Conservation (phyloP, 2,113 vertebrate genomes). For the Cyphomyrus plagiostoma region DNA sequence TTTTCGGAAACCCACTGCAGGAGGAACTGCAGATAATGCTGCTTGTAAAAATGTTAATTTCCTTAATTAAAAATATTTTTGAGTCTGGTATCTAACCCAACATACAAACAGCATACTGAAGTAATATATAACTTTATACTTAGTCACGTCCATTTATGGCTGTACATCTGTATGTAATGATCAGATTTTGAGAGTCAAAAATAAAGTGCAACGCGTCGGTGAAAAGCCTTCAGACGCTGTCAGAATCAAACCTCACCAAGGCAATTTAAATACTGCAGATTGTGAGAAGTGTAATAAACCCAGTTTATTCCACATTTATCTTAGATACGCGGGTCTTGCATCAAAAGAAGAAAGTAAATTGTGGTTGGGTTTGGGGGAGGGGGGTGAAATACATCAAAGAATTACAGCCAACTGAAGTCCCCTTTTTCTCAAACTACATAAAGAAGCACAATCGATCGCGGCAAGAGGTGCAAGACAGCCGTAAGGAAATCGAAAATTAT, state of each 20-base stretch:
- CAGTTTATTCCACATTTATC: neutral
- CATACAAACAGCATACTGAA: conserved; percentile 21
- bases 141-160: neutral
- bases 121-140: conserved; percentile 13
- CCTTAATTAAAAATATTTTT: conserved; percentile 15
- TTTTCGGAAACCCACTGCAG: conserved; percentile 20
- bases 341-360: neutral
- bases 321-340: neutral
- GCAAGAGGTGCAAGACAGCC: conserved; percentile 49
- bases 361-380: neutral
- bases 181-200: neutral
- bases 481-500: conserved; percentile 55
- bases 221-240: neutral
- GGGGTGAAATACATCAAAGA: conserved; percentile 38
- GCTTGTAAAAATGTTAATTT: conserved; percentile 46
- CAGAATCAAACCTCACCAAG: neutral
- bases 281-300: neutral
- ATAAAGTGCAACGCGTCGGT: neutral
- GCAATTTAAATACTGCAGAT: neutral
- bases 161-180: neutral
- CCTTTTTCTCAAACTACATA: conserved; percentile 47
- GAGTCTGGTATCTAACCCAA: conserved; percentile 22
- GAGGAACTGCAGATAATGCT: conserved; percentile 34
- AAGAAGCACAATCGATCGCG: conserved; percentile 52
- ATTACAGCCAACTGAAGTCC: conserved; percentile 31